Percentiles rank a stretch among this genome's conserved stretches.
Conservation (phyloP, 1,140 invertebrate genomes). For the Bombus superbus region DNA sequence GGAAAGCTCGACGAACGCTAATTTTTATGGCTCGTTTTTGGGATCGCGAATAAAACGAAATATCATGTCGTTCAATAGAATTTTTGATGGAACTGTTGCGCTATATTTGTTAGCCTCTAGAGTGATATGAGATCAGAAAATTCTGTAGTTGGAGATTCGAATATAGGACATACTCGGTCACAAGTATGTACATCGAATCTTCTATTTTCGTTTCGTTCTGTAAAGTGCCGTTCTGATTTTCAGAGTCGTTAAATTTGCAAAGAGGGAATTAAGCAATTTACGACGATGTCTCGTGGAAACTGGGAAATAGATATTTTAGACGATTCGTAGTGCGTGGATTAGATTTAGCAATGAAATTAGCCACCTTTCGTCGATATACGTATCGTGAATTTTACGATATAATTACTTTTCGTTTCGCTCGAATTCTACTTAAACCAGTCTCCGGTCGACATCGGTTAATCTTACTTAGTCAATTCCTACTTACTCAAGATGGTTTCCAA, state of each 20-base stretch:
- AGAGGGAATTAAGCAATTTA: neutral
- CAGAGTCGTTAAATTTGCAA: neutral
- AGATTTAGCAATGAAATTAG: neutral
- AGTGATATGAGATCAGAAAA: neutral
- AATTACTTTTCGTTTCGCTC: neutral
- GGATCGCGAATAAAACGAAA: neutral
- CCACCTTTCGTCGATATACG: neutral
- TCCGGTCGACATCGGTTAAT: conserved; percentile 5
- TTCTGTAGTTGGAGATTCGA: neutral
- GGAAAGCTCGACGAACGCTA: neutral
- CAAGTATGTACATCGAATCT: too few species aligned
- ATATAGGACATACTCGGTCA: too few species aligned
- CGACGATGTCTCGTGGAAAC: neutral
- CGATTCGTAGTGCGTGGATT: neutral
- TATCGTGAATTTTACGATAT: neutral
- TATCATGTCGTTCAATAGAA: neutral
- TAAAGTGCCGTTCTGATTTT: neutral
- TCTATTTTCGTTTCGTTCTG: too few species aligned
- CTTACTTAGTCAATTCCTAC: neutral
- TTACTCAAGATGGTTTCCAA: conserved; percentile 9
- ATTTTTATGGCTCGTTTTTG: neutral
- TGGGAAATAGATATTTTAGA: neutral
- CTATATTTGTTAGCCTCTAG: neutral
- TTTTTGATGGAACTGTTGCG: neutral
- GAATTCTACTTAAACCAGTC: neutral